Evolutionary conservation across 2,113 vertebrate genomes (phyloP).

Genomic region (Hippolais icterina): DNA sequence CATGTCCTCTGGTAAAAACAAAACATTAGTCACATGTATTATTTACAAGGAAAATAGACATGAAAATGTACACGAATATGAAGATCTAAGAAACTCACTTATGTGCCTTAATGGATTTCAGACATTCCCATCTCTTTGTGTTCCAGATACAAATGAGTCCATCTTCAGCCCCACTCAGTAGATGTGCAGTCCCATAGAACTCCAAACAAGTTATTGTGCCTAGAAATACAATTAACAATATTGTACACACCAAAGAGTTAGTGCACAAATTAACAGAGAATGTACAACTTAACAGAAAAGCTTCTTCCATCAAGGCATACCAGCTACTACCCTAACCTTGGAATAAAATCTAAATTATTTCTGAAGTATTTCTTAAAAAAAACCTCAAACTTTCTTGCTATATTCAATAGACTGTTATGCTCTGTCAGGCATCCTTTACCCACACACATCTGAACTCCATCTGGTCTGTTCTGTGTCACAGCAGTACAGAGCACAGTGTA

Average conservation of each 20-base stretch:
- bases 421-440: background rate
- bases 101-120: slow-evolving; percentile 93
- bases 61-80: accelerated
- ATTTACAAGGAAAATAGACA: background rate
- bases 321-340: background rate
- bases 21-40: background rate
- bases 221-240: slow-evolving; percentile 38
- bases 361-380: background rate
- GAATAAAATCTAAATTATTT: background rate
- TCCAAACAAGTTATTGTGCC: slow-evolving; percentile 92
- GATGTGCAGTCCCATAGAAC: slow-evolving; percentile 86
- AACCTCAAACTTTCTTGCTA: background rate
- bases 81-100: slow-evolving; percentile 76
- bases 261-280: background rate
- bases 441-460: background rate
- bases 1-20: slow-evolving; percentile 82
- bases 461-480: background rate
- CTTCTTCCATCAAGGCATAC: background rate
- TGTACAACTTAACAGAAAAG: background rate
- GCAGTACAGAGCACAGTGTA: background rate
- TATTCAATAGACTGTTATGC: background rate
- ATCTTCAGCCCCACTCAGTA: slow-evolving; percentile 93
- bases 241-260: background rate
- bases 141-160: slow-evolving; percentile 94
- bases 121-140: slow-evolving; percentile 93